Evolutionary conservation across 2,113 vertebrate genomes (phyloP), one percentile per base, ranked within the genome.

Genomic region (Bubalus kerabau): DNA sequence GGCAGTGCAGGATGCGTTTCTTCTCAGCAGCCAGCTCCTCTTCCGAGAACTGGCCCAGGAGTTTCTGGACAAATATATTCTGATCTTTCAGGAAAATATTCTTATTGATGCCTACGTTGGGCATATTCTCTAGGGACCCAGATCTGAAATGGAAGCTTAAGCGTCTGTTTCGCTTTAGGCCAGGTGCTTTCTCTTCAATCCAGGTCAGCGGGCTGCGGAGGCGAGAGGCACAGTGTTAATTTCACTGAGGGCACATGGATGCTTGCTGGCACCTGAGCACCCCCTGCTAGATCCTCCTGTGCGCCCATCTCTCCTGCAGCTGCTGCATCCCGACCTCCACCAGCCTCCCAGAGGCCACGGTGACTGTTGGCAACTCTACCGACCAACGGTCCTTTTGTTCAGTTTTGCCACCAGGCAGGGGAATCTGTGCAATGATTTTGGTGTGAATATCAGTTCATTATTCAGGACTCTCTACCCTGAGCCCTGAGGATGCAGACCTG

Each of bases 31-130:
- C 98, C 50, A 99, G 98, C 26, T 99, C 98, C 8, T 99, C 98
- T 5, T 98, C 97, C 81, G 99, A 98, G 71, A 99, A 98, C 84
- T 99, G 98, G 23, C 99, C 99, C 40, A 97, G 93, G 62, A 99
- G 98, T 98, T 99, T 99, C 98, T 98, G 98, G 59, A 99, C 99
- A 98, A 99, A 99, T 67, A 99, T 97, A 96, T 99, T 98, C 97
- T 99, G 97, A 98, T 99, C 99, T 98, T 99, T 99, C 99, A 99
- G 99, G 98, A 99, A 99, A 98, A 99, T 98, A 40, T 99, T 99
- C 92, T 99, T 99, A 0, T 98, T 46, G 81, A 98, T 98, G 0
- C 99, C 98, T 4, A 98, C 99, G 3, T 98, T 95, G 32, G 99
- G 99, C 11, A 99, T 97, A 84, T 99, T 97, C 52, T 99, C 99